Evolutionary conservation across 2,888 invertebrate species (phyloP), one percentile per base, ranked within the genome.

Genomic region (Teinopalpus imperialis): DNA sequence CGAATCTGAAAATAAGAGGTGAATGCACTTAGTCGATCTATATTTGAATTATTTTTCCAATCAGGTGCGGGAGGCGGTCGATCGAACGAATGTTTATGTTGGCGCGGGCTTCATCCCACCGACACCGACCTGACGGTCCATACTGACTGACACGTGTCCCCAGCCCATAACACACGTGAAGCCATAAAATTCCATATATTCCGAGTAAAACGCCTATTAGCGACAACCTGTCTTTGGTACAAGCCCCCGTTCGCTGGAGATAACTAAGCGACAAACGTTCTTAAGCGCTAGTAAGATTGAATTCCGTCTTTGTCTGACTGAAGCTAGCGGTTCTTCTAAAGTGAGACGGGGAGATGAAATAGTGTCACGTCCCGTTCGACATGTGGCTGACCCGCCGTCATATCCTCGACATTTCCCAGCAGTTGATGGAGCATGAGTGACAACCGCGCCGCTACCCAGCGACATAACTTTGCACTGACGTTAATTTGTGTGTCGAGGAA

Each of bases 381-480:
- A 85, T 83, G 71, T 85, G 85, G 81, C 72, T 87, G 86, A 87
- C 86, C 85, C 76, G 73, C 59, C 77, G 78, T 83, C 85, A 86
- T 82, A 82, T 74, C 76, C 73, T 77, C 71, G 70, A 75, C 70
- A 72, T 80, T 76, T 80, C 81, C 81, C 78, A 83, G 78, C 81
- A 83, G 80, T 88, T 88, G 88, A 89, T 89, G 86, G 78, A 81
- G 83, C 86, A 87, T 89, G 89, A 89, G 82, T 85, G 88, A 85
- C 89, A 85, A 73, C 74, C 71, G 69, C 63, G 61, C 60, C 63
- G 64, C 66, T 52, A 63, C 61, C 68, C 65, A 69, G 61, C 79
- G 81, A 81, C 69, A 74, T 85, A 80, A 85, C 87, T 72, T 89
- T 85, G 72, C 74, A 74, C 71, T 60, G 74, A 77, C 81, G 89